phyloP scores from a whole-genome alignment of 2,797 vertebrate species.

The Darevskia nairensis region DNA sequence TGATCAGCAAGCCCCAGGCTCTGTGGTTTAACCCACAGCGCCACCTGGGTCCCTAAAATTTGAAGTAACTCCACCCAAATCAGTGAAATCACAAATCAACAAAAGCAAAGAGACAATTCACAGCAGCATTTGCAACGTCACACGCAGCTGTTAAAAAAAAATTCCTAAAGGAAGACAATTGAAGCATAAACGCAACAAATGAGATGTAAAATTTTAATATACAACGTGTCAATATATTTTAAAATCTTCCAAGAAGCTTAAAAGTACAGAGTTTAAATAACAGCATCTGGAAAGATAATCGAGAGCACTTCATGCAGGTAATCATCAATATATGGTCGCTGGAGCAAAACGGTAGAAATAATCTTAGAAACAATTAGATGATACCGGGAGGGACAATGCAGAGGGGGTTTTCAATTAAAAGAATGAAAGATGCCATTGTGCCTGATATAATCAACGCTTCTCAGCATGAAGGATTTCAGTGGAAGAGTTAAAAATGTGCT shows the following conservation, averaged over 20 bases:
- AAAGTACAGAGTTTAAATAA: conserved; percentile 5
- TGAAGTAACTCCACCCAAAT: neutral
- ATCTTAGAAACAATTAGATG: conserved; percentile 47
- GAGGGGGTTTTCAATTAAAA: neutral
- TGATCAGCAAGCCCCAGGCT: no score
- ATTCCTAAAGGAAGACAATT: neutral
- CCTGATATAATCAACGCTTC: neutral
- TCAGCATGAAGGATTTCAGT: neutral
- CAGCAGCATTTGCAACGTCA: neutral
- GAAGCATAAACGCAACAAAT: neutral
- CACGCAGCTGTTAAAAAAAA: neutral
- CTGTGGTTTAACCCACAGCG: no score
- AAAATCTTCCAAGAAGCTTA: neutral
- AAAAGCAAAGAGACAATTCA: conserved; percentile 19
- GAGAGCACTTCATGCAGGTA: conserved; percentile 9
- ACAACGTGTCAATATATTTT: neutral
- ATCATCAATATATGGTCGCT: conserved; percentile 45
- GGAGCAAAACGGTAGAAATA: conserved; percentile 42
- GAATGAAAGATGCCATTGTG: neutral
- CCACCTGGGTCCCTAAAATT: no score
- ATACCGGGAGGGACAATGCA: conserved; percentile 24
- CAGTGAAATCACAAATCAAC: neutral
- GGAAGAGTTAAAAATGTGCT: no score
- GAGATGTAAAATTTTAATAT: neutral
- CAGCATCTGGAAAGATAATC: neutral